Conservation (phyloP, 2,888 invertebrate genomes). For the Macaria notata region DNA sequence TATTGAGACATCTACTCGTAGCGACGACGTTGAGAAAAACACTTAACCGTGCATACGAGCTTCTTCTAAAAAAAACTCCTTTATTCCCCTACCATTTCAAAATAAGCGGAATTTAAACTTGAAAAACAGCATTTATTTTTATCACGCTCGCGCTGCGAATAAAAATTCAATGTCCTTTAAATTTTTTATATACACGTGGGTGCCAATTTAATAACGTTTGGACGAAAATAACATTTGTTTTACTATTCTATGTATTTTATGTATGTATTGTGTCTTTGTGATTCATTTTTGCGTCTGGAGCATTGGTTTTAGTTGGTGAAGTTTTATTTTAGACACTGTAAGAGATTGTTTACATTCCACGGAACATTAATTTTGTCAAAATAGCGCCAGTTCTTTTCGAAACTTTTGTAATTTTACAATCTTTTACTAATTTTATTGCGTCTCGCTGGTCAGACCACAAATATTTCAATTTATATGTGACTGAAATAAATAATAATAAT, state of each 20-base stretch:
- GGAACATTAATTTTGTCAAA: no score
- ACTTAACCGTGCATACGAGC: slow-evolving; percentile 60
- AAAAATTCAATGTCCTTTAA: slow-evolving; percentile 28
- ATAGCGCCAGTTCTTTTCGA: no score
- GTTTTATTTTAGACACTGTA: no score
- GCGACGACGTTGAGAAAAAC: slow-evolving; percentile 44
- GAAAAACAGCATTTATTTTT: slow-evolving; percentile 16
- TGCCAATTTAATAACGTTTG: slow-evolving; percentile 22
- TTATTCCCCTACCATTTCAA: slow-evolving; percentile 27
- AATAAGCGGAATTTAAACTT: not conserved
- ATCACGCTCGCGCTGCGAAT: slow-evolving; percentile 13
- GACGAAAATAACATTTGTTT: slow-evolving; percentile 24
- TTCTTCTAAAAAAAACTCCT: slow-evolving; percentile 44
- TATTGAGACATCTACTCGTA: no score
- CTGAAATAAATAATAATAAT: no score
- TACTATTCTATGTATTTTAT: slow-evolving; percentile 8
- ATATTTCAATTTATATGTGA: no score
- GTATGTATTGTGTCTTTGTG: slow-evolving; percentile 26
- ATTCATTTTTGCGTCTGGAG: slow-evolving; percentile 25
- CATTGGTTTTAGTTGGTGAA: slow-evolving; percentile 1
- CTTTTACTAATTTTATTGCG: no score
- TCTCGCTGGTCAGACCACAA: no score
- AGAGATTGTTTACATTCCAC: no score
- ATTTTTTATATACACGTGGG: slow-evolving; percentile 28
- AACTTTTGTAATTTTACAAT: no score